A percentile compares a stretch with the other conserved stretches of the same genome.
phyloP scores from a whole-genome alignment of 1,140 invertebrate species.

The Drosophila suzukii region DNA sequence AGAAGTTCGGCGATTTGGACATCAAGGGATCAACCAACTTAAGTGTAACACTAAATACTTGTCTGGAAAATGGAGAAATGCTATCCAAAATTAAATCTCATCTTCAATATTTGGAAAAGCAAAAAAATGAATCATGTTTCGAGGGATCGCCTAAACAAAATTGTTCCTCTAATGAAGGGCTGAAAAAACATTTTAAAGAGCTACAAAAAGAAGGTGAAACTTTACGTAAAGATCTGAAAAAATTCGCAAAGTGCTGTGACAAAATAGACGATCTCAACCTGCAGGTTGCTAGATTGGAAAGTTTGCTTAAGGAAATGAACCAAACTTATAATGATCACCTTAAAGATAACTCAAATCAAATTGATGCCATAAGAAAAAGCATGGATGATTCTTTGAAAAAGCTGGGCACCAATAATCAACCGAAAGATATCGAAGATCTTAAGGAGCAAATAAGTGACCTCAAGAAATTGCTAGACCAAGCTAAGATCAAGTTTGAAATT shows the following conservation, averaged over 20 bases:
- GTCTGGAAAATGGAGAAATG: not conserved
- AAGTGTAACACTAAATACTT: not conserved
- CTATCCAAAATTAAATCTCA: not conserved
- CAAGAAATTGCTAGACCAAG: not conserved
- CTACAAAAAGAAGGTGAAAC: not conserved
- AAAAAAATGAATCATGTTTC: not conserved
- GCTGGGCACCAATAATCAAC: not conserved
- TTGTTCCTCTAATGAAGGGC: too few relatives aligned
- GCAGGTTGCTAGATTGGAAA: not conserved
- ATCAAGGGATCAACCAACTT: not conserved
- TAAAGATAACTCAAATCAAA: not conserved
- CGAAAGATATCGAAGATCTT: not conserved
- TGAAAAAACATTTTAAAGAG: not conserved
- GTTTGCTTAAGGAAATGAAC: not conserved
- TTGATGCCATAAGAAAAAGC: not conserved
- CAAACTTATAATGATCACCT: slow-evolving; percentile 4
- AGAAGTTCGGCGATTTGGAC: not conserved
- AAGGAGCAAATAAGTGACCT: not conserved
- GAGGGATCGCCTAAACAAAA: not conserved
- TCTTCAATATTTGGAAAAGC: not conserved
- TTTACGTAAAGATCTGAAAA: not conserved
- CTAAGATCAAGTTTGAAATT: not conserved
- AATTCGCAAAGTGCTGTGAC: slow-evolving; percentile 9
- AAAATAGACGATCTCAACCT: slow-evolving; percentile 14
- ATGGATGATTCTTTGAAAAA: not conserved